phyloP scores from a whole-genome alignment of 1,140 invertebrate species.

The Drosophila setifemur region DNA sequence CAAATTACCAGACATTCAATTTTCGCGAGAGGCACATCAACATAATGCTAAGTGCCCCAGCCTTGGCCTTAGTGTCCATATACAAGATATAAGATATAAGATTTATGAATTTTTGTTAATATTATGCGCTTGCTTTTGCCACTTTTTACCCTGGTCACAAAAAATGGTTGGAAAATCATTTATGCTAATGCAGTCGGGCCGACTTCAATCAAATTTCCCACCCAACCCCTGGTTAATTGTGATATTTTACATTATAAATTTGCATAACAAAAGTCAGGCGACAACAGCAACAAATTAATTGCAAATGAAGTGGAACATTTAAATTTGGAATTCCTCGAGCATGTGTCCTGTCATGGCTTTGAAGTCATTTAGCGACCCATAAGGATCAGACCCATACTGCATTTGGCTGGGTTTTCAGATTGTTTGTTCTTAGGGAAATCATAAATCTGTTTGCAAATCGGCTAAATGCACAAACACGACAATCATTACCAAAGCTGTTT shows the following conservation, averaged over 20 bases:
- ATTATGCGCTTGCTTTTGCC: constrained; percentile 32
- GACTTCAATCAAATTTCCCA: constrained; percentile 22
- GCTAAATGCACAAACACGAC: too few species aligned
- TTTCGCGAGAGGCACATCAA: constrained; percentile 17
- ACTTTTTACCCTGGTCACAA: constrained; percentile 9
- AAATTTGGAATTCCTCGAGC: constrained; percentile 48
- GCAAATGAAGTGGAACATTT: constrained; percentile 49
- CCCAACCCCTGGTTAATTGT: constrained; percentile 4
- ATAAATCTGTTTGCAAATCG: too few species aligned
- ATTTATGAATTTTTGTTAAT: too few species aligned
- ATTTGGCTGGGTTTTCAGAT: too few species aligned
- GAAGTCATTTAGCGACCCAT: constrained; percentile 47
- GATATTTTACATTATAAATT: constrained; percentile 34
- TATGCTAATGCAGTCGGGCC: constrained; percentile 47
- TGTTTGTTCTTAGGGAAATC: too few species aligned
- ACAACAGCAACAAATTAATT: constrained; percentile 35
- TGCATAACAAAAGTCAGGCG: constrained; percentile 46
- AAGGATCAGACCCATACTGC: constrained; percentile 39
- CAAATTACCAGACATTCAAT: constrained; percentile 19
- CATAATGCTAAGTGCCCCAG: constrained; percentile 47
- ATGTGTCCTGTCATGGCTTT: constrained; percentile 26
- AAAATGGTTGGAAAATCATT: constrained; percentile 42
- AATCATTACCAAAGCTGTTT: too few species aligned
- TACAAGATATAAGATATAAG: neutral
- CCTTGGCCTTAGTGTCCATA: neutral